These are phyloP conservation scores for Monochamus alternatus DNA, from an alignment of 2,888 invertebrate genomes.

Conservation along the genomic window DNA sequence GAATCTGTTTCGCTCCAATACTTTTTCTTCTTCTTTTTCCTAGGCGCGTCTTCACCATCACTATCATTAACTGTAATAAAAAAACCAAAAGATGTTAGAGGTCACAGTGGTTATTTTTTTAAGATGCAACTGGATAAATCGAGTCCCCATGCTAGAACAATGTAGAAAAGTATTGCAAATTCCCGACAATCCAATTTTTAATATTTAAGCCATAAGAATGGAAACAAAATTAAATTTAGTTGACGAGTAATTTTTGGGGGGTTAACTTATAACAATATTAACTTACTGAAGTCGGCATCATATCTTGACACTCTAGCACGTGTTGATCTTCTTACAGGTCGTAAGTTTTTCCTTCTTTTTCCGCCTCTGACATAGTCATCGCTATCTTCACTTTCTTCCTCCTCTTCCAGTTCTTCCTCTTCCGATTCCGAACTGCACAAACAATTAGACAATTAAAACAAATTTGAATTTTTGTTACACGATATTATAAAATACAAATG, in stretches of 20 bases:
- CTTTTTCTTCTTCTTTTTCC: slow-evolving; percentile 75
- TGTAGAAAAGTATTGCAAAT: too few species aligned
- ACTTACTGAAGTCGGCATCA: slow-evolving; percentile 74
- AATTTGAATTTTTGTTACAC: too few species aligned
- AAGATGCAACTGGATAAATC: too few species aligned
- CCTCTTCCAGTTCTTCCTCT: slow-evolving; percentile 74
- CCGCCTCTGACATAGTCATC: slow-evolving; percentile 72
- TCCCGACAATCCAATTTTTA: too few species aligned
- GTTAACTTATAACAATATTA: neutral
- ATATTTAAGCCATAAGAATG: too few species aligned
- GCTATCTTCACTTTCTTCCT: slow-evolving; percentile 74
- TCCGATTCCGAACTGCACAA: slow-evolving; percentile 66
- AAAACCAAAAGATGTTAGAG: slow-evolving; percentile 24
- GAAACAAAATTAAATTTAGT: too few species aligned
- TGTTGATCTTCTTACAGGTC: slow-evolving; percentile 74
- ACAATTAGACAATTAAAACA: neutral
- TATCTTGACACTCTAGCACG: slow-evolving; percentile 72
- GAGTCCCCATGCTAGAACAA: too few species aligned
- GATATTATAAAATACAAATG: too few species aligned
- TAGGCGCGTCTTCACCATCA: slow-evolving; percentile 70
- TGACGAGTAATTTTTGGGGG: too few species aligned
- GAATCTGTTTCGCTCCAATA: slow-evolving; percentile 76
- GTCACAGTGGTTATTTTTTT: too few species aligned
- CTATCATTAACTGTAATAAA: slow-evolving; percentile 67
- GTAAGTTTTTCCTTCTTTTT: slow-evolving; percentile 69